Conservation (phyloP, 2,113 vertebrate genomes). For the Saccopteryx leptura region DNA sequence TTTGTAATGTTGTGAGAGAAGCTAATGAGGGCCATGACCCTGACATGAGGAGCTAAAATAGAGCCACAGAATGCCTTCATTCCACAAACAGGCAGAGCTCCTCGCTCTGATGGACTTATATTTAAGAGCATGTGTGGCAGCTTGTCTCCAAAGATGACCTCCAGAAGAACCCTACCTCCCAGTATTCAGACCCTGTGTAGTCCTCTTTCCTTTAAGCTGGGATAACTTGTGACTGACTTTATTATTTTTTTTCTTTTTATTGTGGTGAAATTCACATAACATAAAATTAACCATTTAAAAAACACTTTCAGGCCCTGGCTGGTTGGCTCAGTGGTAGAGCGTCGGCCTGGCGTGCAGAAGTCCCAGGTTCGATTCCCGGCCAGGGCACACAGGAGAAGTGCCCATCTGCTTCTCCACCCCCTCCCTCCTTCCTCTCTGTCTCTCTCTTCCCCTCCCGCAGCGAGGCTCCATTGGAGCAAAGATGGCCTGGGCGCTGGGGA, state of each 20-base stretch:
- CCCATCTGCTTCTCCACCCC: no score
- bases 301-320: not conserved
- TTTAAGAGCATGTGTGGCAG: not conserved
- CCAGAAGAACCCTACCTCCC: not conserved
- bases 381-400: no score
- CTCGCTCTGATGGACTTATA: not conserved
- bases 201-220: not conserved
- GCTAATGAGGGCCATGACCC: not conserved
- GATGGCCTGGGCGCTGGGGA: no score
- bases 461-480: no score
- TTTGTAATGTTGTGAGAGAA: not conserved
- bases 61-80: not conserved
- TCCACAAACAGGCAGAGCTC: not conserved
- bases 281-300: not conserved
- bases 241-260: not conserved
- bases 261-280: not conserved
- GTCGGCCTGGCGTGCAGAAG: no score
- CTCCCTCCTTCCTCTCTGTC: no score
- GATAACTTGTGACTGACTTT: not conserved
- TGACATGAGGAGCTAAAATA: not conserved
- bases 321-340: no score
- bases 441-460: no score
- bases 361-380: no score
- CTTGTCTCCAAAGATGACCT: not conserved
- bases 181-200: not conserved